A percentile compares a stretch with the other conserved stretches of the same genome.
Evolutionary conservation across 2,888 invertebrate species (phyloP).

Genomic region (Cryptops parisi): DNA sequence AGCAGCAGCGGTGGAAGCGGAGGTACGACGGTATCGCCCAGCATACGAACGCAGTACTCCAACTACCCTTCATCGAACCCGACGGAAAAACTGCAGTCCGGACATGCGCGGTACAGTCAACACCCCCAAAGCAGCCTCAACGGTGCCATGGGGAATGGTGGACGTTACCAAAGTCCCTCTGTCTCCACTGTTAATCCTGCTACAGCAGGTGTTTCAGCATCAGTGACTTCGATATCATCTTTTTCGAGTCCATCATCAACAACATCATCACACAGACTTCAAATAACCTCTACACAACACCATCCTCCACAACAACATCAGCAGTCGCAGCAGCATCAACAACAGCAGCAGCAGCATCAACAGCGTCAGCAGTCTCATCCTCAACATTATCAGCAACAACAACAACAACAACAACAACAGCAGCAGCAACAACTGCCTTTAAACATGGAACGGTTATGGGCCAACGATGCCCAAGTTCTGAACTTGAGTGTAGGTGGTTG

Average conservation of each 20-base stretch:
- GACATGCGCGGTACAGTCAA: slow-evolving; percentile 7
- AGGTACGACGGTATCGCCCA: background rate
- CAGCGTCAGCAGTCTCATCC: background rate
- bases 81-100: background rate
- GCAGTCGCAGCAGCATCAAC: slow-evolving; percentile 15
- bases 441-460: slow-evolving; percentile 86
- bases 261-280: background rate
- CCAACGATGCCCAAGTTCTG: slow-evolving; percentile 38
- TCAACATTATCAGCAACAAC: background rate
- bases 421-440: slow-evolving; percentile 39
- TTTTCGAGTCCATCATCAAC: background rate
- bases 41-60: slow-evolving; percentile 8
- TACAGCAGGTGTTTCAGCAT: background rate
- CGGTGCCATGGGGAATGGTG: background rate
- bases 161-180: background rate
- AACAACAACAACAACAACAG: background rate
- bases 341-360: background rate
- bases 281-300: background rate
- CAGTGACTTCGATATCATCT: background rate
- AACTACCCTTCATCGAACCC: slow-evolving; percentile 3
- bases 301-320: slow-evolving; percentile 12
- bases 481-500: slow-evolving; percentile 21
- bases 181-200: background rate
- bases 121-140: slow-evolving; percentile 1
- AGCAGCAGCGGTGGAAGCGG: slow-evolving; percentile 13